phyloP scores from a whole-genome alignment of 2,888 invertebrate species.

The Folsomia manolachei region DNA sequence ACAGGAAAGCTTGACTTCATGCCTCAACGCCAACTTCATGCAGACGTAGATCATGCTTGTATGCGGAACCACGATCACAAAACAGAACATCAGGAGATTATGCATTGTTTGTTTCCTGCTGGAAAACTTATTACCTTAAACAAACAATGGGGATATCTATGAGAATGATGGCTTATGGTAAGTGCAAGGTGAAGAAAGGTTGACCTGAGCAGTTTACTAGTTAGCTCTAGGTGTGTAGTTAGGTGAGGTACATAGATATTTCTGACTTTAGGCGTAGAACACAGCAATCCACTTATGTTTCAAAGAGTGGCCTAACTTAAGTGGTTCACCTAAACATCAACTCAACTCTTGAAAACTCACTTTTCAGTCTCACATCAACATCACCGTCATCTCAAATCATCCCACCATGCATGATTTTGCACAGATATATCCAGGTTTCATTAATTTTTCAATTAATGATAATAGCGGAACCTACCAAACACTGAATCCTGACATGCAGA shows the following conservation, averaged over 20 bases:
- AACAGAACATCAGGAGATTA: no score
- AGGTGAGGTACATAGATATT: not conserved
- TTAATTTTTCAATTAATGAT: no score
- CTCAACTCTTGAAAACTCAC: not conserved
- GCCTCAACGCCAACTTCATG: no score
- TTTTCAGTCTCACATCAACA: not conserved
- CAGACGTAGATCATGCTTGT: no score
- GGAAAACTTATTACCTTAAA: not conserved
- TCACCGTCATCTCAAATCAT: not conserved
- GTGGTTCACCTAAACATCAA: not conserved
- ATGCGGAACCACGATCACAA: no score
- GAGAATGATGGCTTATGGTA: not conserved
- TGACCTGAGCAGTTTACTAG: not conserved
- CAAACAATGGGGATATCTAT: not conserved
- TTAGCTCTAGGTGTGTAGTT: no score
- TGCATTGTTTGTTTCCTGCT: not conserved
- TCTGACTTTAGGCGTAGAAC: not conserved
- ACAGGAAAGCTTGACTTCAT: no score
- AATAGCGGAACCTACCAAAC: not conserved
- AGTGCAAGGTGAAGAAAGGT: not conserved
- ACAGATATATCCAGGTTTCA: no score
- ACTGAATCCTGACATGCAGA: no score
- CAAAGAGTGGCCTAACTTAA: not conserved
- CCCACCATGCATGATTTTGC: not conserved
- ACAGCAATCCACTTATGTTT: constrained; percentile 8